Evolutionary conservation across 2,888 invertebrate species (phyloP).

Genomic region (Zygothrica quintamaculata): DNA sequence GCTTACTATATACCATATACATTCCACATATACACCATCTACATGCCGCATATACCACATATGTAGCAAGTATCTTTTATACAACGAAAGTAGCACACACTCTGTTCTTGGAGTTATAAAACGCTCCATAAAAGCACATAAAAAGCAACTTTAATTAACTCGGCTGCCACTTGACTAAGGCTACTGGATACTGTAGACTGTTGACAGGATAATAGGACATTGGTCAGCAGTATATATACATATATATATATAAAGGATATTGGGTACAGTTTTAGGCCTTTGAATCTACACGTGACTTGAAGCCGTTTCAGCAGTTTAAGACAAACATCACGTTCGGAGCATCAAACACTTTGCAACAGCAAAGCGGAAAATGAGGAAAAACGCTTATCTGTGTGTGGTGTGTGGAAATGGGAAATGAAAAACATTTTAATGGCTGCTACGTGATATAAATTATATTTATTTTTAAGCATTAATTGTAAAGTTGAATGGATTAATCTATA

Average conservation of each 20-base stretch:
- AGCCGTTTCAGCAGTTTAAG: constrained; percentile 59
- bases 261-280: too few species aligned
- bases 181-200: too few species aligned
- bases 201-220: too few species aligned
- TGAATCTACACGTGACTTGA: constrained; percentile 66
- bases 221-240: too few species aligned
- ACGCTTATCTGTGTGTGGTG: constrained; percentile 44
- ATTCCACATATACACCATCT: too few species aligned
- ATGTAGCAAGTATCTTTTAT: too few species aligned
- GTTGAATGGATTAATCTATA: too few species aligned
- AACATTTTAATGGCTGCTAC: constrained; percentile 56
- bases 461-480: constrained; percentile 66
- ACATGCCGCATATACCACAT: too few species aligned
- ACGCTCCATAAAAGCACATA: constrained; percentile 10
- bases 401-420: constrained; percentile 48
- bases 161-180: constrained; percentile 11
- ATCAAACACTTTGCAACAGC: constrained; percentile 63
- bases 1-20: too few species aligned
- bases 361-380: constrained; percentile 31
- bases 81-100: neutral
- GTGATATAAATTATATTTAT: constrained; percentile 70
- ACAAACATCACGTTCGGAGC: constrained; percentile 63
- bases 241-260: too few species aligned
- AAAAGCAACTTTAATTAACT: constrained; percentile 47
- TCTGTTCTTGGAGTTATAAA: neutral